phyloP scores from a whole-genome alignment of 1,140 invertebrate genomes.

The Heliconius himera region DNA sequence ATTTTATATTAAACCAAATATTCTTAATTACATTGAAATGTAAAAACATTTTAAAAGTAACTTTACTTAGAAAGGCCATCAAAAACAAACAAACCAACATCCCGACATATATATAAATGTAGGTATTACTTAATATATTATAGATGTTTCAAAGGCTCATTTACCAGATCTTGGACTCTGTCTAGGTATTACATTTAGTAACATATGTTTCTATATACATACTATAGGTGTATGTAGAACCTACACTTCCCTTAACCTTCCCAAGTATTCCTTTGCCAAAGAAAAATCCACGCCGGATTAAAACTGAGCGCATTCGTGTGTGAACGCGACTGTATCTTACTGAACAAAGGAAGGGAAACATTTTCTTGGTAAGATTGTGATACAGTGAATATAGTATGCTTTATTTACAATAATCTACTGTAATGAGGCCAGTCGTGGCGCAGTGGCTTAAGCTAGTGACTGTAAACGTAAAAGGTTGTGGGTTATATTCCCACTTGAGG shows the following conservation, averaged over 20 bases:
- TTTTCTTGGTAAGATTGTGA: conserved; percentile 53
- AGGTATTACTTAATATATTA: background rate
- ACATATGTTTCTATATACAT: background rate
- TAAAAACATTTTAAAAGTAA: background rate
- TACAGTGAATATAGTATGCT: conserved; percentile 29
- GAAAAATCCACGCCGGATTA: conserved; percentile 70
- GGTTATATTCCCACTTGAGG: too few relatives aligned
- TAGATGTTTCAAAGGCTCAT: conserved; percentile 9
- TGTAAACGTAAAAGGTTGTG: too few relatives aligned
- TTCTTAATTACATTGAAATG: background rate
- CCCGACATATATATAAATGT: background rate
- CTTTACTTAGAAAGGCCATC: background rate
- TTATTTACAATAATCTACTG: background rate
- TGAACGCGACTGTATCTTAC: conserved; percentile 74
- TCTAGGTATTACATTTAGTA: conserved; percentile 1
- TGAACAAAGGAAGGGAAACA: conserved; percentile 75
- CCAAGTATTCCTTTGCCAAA: conserved; percentile 66
- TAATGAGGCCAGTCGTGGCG: background rate
- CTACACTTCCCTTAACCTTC: conserved; percentile 46
- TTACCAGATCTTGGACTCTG: background rate
- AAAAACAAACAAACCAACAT: conserved; percentile 1
- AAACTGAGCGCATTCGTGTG: conserved; percentile 74
- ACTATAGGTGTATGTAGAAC: background rate
- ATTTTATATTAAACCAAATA: background rate
- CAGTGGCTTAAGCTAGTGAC: too few relatives aligned